These are phyloP conservation scores for Poliocrania exsul DNA, from an alignment of 2,797 vertebrate genomes.

Conservation along the genomic window DNA sequence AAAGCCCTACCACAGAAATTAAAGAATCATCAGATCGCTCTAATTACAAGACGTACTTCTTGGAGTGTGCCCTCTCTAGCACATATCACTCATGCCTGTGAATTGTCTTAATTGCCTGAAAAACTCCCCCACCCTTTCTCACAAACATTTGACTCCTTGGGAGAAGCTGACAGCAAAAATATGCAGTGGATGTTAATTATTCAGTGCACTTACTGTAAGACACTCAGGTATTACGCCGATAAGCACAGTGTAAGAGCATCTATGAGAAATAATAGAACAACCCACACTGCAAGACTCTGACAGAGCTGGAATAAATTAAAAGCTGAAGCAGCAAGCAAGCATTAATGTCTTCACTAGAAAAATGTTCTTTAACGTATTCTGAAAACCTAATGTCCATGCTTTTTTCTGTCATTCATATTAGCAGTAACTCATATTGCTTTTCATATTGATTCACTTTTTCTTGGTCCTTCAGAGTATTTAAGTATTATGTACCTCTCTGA, in stretches of 20 bases:
- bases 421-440: background rate
- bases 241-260: background rate
- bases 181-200: constrained; percentile 35
- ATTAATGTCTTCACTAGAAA: background rate
- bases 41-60: constrained; percentile 7
- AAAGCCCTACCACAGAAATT: background rate
- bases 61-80: background rate
- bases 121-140: background rate
- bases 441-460: background rate
- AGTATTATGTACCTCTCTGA: background rate
- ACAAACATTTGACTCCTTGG: background rate
- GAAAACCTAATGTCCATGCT: background rate
- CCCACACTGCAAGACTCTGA: background rate
- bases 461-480: background rate
- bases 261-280: background rate
- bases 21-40: background rate
- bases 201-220: background rate
- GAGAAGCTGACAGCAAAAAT: constrained; percentile 33
- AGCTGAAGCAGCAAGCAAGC: background rate
- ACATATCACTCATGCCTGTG: background rate
- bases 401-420: background rate
- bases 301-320: constrained; percentile 28
- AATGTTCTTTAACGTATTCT: background rate
- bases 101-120: constrained; percentile 15
- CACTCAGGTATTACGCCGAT: background rate